Base-by-base conservation (phyloP, 2,797 vertebrate species). In the Glyptemys insculpta region DNA sequence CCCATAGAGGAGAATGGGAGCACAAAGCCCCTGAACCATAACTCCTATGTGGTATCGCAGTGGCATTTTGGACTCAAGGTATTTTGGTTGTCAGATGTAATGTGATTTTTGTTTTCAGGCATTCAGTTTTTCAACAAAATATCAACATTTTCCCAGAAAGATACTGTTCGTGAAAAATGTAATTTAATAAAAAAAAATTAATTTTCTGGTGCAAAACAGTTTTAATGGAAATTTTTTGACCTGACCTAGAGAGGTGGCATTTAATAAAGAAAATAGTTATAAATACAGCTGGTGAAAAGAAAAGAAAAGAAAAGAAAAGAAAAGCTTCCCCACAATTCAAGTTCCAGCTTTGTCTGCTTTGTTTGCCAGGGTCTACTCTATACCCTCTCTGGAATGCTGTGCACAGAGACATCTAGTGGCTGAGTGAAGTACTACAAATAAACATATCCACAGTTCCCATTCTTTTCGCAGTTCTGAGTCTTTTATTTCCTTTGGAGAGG, bases 371-470 rank as follows among this genome's bases (percentile, higher is more conserved):
- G 76, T 86, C 81, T 54, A 94, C 85, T 59, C 57, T 1, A 6
- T 94, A 94, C 89, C 83, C 53, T 0, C 8, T 94, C 87, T 91
- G 68, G 68, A 56, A 4, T 82, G 56, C 25, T 76, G 41, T 44
- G 12, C 74, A 68, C 19, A 62, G 93, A 81, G 82, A 85, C 53
- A 88, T 37, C 82, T 91, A 57, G 81, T 88, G 88, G 84, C 0
- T 0, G 88, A 85, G 80, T 89, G 90, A 89, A 0, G 0, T 83
- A 53, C 65, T 94, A 4, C 5, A 93, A 85, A 57, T 82, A 65
- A 79, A 83, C 2, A 90, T 92, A 83, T 89, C 81, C 93, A 87
- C 84, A 53, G 90, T 81, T 90, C 92, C 76, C 90, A 83, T 96
- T 97, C 91, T 95, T 85, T 92, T 90, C 37, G 54, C 59, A 47